Conservation (phyloP, 2,797 vertebrate species). For the Esox lucius region DNA sequence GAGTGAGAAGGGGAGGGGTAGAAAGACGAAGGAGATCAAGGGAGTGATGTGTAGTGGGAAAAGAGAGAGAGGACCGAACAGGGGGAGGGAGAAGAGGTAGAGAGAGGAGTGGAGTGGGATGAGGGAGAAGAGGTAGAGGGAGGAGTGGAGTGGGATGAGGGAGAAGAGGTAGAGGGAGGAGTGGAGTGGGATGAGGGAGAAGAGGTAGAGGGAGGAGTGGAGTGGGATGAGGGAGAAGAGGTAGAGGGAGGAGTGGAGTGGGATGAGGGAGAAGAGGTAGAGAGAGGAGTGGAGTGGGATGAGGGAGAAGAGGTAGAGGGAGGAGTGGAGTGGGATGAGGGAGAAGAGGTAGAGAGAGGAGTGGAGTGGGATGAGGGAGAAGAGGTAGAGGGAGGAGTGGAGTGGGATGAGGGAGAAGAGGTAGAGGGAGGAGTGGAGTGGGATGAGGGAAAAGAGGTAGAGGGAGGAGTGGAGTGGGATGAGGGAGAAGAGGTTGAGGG, state of each 20-base stretch:
- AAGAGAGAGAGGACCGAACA: not conserved
- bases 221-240: not conserved
- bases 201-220: not conserved
- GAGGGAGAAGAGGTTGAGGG: not conserved
- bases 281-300: not conserved
- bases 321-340: too few relatives aligned
- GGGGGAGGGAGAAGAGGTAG: not conserved
- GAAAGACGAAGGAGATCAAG: too few relatives aligned
- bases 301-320: not conserved
- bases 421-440: not conserved
- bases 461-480: not conserved
- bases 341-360: not conserved
- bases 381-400: not conserved
- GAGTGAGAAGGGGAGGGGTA: too few relatives aligned
- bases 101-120: not conserved
- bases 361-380: not conserved
- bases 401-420: not conserved
- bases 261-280: slow-evolving; percentile 1
- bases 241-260: not conserved
- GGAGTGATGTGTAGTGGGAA: not conserved
- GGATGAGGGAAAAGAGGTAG: not conserved
- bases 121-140: not conserved
- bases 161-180: not conserved
- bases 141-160: not conserved
- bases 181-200: not conserved